A percentile compares a stretch with the other conserved stretches of the same genome.
These are phyloP conservation scores for Cosmorhoe ocellata DNA, from an alignment of 2,888 invertebrate genomes.

Conservation along the genomic window DNA sequence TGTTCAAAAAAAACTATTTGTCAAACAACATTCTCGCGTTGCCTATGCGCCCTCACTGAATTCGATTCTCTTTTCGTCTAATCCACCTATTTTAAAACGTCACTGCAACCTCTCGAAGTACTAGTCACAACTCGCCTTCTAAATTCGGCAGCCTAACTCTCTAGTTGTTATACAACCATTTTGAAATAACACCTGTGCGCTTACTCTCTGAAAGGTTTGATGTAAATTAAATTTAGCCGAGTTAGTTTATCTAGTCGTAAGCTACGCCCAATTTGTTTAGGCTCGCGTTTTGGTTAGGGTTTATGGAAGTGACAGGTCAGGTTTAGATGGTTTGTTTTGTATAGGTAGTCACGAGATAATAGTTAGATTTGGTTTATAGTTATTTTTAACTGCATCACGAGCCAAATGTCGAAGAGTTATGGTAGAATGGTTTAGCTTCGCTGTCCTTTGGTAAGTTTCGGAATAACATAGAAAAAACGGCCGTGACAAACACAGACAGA, in stretches of 20 bases:
- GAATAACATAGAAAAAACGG: neutral
- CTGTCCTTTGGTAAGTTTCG: conserved; percentile 9
- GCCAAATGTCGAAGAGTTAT: conserved; percentile 63
- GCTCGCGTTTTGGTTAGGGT: conserved; percentile 37
- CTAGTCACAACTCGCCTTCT: conserved; percentile 1
- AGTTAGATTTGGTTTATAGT: conserved; percentile 50
- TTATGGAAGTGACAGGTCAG: conserved; percentile 27
- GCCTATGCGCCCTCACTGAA: conserved; percentile 48
- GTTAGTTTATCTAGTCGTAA: conserved; percentile 26
- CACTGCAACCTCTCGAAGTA: conserved; percentile 16
- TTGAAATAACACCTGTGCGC: conserved; percentile 18
- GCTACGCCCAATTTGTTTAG: conserved; percentile 30
- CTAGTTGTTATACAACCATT: conserved; percentile 22
- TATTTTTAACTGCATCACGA: conserved; percentile 55
- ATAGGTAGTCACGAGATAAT: conserved; percentile 50
- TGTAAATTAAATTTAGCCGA: conserved; percentile 16
- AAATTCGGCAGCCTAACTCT: conserved; percentile 21
- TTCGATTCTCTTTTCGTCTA: conserved; percentile 41
- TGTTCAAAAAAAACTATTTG: conserved; percentile 35
- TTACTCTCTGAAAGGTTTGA: neutral
- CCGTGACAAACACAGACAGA: no score
- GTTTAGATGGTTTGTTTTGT: conserved; percentile 37
- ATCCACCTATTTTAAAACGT: conserved; percentile 46
- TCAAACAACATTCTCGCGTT: conserved; percentile 53
- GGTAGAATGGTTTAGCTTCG: conserved; percentile 16